Conservation (phyloP, 23 tunicate genomes). For the Botrylloides violaceus region DNA sequence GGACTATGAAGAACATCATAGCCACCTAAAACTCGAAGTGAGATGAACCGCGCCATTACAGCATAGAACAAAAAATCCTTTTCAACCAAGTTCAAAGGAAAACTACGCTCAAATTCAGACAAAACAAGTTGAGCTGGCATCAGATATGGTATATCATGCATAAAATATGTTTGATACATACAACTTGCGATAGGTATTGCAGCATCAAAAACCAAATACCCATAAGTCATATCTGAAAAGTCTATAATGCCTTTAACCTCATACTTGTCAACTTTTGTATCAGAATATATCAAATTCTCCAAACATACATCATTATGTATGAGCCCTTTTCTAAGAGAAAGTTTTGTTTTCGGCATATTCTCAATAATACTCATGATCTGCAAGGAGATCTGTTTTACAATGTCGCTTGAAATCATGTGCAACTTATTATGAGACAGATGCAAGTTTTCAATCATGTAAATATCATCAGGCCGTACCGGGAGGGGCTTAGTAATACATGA, state of each 20-base stretch:
- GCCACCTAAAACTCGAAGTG: conserved; percentile 2
- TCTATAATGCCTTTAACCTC: conserved; percentile 4
- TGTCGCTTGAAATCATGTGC: neutral
- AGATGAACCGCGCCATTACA: conserved; percentile 5
- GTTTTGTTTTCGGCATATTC: neutral
- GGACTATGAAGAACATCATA: neutral
- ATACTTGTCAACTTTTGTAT: neutral
- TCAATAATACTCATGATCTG: neutral
- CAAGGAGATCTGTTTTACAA: neutral
- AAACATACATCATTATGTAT: conserved; percentile 15
- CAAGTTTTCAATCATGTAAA: neutral
- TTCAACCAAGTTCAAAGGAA: neutral
- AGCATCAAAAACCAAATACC: conserved; percentile 10
- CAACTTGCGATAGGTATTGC: conserved; percentile 8
- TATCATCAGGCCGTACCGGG: neutral
- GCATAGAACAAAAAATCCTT: conserved; percentile 5
- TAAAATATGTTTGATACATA: neutral
- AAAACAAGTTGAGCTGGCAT: neutral
- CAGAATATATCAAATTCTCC: conserved; percentile 1
- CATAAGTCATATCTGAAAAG: conserved; percentile 4
- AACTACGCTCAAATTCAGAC: neutral
- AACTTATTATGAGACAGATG: neutral
- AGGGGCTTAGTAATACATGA: neutral
- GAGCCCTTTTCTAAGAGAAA: neutral
- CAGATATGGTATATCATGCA: neutral